phyloP scores from a whole-genome alignment of 2,797 vertebrate genomes.

The Hemitrygon akajei region DNA sequence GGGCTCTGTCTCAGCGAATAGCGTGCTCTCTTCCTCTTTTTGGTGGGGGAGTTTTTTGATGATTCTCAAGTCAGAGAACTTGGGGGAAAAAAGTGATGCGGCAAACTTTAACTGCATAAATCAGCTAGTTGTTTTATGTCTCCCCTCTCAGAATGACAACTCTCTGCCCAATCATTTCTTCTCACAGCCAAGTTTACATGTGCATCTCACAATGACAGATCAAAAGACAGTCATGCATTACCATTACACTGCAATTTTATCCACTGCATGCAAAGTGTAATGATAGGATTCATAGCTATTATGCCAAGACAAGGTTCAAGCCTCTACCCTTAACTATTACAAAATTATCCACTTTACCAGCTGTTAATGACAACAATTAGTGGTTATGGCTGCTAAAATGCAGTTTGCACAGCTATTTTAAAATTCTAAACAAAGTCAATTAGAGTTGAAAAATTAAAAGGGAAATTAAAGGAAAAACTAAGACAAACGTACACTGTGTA shows the following conservation, averaged over 20 bases:
- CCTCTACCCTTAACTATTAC: neutral
- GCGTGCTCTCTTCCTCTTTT: too few relatives aligned
- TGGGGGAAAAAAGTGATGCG: too few relatives aligned
- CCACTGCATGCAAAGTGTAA: neutral
- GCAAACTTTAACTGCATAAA: too few relatives aligned
- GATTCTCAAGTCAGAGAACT: too few relatives aligned
- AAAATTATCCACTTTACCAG: neutral
- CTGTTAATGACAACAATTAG: neutral
- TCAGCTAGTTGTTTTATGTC: too few relatives aligned
- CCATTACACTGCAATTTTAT: neutral
- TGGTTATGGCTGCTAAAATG: constrained; percentile 1
- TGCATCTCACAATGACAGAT: neutral
- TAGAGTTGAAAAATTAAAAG: neutral
- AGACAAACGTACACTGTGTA: neutral
- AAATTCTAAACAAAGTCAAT: neutral
- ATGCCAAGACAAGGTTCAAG: neutral
- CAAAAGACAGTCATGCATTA: neutral
- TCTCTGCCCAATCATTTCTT: too few relatives aligned
- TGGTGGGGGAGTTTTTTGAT: too few relatives aligned
- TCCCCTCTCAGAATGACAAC: too few relatives aligned
- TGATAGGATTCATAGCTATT: neutral
- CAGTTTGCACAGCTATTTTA: neutral
- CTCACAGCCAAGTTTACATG: neutral
- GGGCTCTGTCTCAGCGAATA: too few relatives aligned
- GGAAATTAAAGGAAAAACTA: neutral